These are phyloP conservation scores for Rhynchophorus ferrugineus DNA, from an alignment of 1,140 invertebrate species.

Conservation along the genomic window DNA sequence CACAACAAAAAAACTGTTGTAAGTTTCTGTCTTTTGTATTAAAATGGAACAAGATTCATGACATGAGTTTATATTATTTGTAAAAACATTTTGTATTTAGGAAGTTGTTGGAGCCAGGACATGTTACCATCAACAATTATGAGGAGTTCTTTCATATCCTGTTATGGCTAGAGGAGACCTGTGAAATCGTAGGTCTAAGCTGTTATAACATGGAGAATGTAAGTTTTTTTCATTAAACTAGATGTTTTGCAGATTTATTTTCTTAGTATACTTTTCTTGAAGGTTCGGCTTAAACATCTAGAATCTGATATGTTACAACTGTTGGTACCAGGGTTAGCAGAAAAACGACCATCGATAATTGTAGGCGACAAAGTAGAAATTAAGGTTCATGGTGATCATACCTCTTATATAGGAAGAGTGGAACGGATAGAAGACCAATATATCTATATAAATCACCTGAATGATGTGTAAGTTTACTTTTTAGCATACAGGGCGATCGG, in stretches of 20 bases:
- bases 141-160: slow-evolving; percentile 28
- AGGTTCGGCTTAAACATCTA: no score
- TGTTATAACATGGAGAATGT: slow-evolving; percentile 36
- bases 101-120: slow-evolving; percentile 5
- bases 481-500: not conserved
- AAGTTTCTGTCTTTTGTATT: no score
- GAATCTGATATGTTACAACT: slow-evolving; percentile 26
- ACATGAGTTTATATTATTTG: no score
- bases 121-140: slow-evolving; percentile 27
- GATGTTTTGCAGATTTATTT: no score
- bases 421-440: slow-evolving; percentile 24
- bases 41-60: no score
- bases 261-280: no score
- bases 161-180: slow-evolving; percentile 35
- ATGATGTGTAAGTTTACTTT: slow-evolving; percentile 23
- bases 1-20: no score
- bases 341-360: slow-evolving; percentile 36
- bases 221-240: slow-evolving; percentile 5
- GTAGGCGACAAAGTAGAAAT: slow-evolving; percentile 31
- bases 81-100: slow-evolving; percentile 18
- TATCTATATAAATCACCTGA: slow-evolving; percentile 25
- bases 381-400: slow-evolving; percentile 29
- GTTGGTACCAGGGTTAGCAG: slow-evolving; percentile 34
- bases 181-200: slow-evolving; percentile 19
- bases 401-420: slow-evolving; percentile 29